Evolutionary conservation across 35 echinoderm and acorn worm species (phyloP), one percentile per base, ranked within the genome.

Genomic region (Lytechinus variegatus): DNA sequence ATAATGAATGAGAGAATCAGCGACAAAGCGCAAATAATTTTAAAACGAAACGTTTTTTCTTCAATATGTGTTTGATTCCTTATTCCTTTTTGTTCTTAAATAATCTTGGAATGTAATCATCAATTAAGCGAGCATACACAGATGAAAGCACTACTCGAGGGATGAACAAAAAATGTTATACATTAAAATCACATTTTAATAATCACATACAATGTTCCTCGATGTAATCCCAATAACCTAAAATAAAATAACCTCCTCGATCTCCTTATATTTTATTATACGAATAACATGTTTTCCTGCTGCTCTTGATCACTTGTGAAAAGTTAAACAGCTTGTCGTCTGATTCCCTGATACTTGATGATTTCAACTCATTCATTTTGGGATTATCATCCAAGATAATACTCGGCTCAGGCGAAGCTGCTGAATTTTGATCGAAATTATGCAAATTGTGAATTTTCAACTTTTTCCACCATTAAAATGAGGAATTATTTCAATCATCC

Each of bases 381-480:
- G 66, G 66, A 79, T 79, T 24, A 79, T 79, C 16, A 16, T 79
- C 66, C 6, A 24, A 79, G 66, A 79, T 79, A 12, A 79, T 19
- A 79, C 19, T 16, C 66, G n/a, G 66, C 66, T 79, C 12, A n/a
- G 66, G 16, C 66, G 66, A 79, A n/a, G 14, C 66, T 79, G 66
- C 66, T 79, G 66, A 79, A 79, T 79, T 79, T 79, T 79, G 66
- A 79, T 79, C 66, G 66, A 79, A 79, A 79, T 79, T 79, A 79
- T 79, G 66, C 66, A 79, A 79, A 79, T 79, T 79, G 16, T 79
- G 66, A 79, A 79, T n/a, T 79, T 79, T 24, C 66, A 79, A 16
- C n/a, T 79, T 79, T 24, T 79, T 19, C 66, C 19, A 16, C 66
- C 9, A 71, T 79, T 24, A 79, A 24, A 3, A 79, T 24, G 66